These are phyloP conservation scores for Drosophila mauritiana DNA, from an alignment of 1,140 invertebrate species.

Conservation along the genomic window DNA sequence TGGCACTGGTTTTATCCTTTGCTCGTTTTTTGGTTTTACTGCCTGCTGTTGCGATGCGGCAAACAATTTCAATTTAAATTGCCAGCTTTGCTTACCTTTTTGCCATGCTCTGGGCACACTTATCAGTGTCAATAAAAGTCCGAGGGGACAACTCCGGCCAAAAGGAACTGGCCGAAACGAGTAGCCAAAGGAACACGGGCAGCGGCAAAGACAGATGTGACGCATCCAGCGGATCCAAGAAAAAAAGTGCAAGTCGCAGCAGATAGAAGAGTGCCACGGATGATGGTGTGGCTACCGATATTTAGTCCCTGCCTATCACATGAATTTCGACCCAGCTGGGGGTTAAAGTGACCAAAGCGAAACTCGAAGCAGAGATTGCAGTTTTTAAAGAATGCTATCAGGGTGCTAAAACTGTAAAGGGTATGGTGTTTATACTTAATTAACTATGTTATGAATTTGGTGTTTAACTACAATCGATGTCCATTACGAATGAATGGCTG, in stretches of 20 bases:
- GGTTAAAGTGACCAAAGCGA: conserved; percentile 29
- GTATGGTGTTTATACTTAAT: too few relatives aligned
- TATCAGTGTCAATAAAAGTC: conserved; percentile 82
- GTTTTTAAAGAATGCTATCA: background rate
- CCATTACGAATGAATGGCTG: conserved; percentile 22
- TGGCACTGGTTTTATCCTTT: conserved; percentile 22
- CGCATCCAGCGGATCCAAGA: conserved; percentile 16
- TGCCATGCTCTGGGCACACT: conserved; percentile 74
- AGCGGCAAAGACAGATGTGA: conserved; percentile 50
- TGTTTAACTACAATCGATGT: too few relatives aligned
- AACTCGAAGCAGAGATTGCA: background rate
- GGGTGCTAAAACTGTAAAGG: too few relatives aligned
- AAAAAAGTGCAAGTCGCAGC: conserved; percentile 31
- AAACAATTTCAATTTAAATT: conserved; percentile 82
- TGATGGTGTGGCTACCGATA: conserved; percentile 21
- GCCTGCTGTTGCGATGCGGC: conserved; percentile 74
- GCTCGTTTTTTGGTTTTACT: conserved; percentile 43
- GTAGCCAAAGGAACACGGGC: conserved; percentile 20
- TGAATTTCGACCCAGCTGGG: conserved; percentile 19
- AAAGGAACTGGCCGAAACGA: conserved; percentile 32
- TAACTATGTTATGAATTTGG: too few relatives aligned
- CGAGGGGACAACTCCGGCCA: conserved; percentile 53
- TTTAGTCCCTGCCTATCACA: conserved; percentile 20
- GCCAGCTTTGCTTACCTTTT: conserved; percentile 79
- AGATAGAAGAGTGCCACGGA: conserved; percentile 7